Evolutionary conservation across 2,888 invertebrate species (phyloP).

Genomic region (Mallateleia sp.): DNA sequence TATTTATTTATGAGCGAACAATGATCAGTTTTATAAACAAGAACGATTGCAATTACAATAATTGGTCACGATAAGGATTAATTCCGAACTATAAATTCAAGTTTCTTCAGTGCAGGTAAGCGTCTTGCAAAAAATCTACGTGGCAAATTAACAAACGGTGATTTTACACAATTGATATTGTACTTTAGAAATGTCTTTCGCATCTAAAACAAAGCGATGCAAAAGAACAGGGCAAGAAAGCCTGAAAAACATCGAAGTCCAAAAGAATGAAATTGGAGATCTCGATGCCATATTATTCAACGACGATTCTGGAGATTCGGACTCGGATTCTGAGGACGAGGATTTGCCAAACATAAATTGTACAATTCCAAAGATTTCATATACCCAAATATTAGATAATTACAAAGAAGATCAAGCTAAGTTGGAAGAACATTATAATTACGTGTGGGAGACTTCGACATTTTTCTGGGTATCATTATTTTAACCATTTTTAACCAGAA

Average conservation of each 20-base stretch:
- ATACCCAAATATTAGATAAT: conserved; percentile 32
- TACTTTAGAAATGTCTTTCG: conserved; percentile 39
- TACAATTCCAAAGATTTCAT: conserved; percentile 28
- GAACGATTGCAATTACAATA: no score
- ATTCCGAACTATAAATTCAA: conserved; percentile 5
- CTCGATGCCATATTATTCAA: neutral
- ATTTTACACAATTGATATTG: conserved; percentile 25
- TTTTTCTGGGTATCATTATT: conserved; percentile 56
- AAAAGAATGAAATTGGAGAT: conserved; percentile 19
- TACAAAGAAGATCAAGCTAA: conserved; percentile 43
- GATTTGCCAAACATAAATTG: conserved; percentile 34
- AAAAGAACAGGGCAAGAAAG: conserved; percentile 7
- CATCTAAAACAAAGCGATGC: conserved; percentile 30
- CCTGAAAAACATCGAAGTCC: conserved; percentile 27
- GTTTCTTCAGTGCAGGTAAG: conserved; percentile 31
- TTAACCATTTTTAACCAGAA: conserved; percentile 42
- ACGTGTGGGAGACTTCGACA: conserved; percentile 42
- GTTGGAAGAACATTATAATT: conserved; percentile 25
- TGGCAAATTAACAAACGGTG: conserved; percentile 17
- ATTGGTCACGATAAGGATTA: no score
- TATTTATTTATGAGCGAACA: no score
- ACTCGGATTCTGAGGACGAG: conserved; percentile 40
- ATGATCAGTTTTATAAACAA: no score
- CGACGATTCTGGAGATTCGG: conserved; percentile 44
- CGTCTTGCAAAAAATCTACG: conserved; percentile 1